Conservation (phyloP, 2,888 invertebrate species). For the Brenthis daphne region DNA sequence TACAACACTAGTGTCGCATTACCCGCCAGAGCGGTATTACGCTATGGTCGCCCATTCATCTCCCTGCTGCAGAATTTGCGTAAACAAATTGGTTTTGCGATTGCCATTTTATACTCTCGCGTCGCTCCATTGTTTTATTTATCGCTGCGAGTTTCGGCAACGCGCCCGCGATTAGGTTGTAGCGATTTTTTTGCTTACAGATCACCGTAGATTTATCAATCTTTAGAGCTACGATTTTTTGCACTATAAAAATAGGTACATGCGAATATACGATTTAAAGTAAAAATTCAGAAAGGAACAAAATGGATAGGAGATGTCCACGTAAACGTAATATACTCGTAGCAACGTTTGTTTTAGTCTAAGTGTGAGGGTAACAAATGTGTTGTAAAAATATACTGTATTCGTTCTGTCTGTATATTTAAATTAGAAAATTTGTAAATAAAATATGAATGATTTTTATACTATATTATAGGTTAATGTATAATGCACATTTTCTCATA, state of each 20-base stretch:
- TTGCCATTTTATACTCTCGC: slow-evolving; percentile 82
- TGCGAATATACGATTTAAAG: slow-evolving; percentile 12
- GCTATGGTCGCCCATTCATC: slow-evolving; percentile 81
- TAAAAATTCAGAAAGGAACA: slow-evolving; percentile 5
- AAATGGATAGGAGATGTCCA: slow-evolving; percentile 6
- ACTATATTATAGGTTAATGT: too few species aligned
- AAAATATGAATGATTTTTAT: too few species aligned
- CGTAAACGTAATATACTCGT: slow-evolving; percentile 17
- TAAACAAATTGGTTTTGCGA: slow-evolving; percentile 83
- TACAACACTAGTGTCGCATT: slow-evolving; percentile 60
- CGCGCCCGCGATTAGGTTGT: slow-evolving; percentile 77
- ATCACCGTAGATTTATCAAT: slow-evolving; percentile 73
- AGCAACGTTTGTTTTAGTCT: slow-evolving; percentile 18
- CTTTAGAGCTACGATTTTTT: slow-evolving; percentile 54
- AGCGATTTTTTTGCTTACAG: slow-evolving; percentile 77
- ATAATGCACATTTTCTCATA: too few species aligned
- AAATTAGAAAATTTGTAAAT: neutral
- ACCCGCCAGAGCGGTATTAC: slow-evolving; percentile 73
- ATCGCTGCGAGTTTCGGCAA: slow-evolving; percentile 78
- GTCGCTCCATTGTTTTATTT: slow-evolving; percentile 82
- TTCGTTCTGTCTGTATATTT: neutral
- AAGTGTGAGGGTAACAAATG: slow-evolving; percentile 11
- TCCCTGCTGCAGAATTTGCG: slow-evolving; percentile 81
- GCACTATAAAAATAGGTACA: slow-evolving; percentile 24
- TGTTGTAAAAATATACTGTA: neutral